Percentiles rank a stretch among this genome's conserved stretches.
phyloP scores from a whole-genome alignment of 1,140 invertebrate species.

The Drosophila tsacasi region DNA sequence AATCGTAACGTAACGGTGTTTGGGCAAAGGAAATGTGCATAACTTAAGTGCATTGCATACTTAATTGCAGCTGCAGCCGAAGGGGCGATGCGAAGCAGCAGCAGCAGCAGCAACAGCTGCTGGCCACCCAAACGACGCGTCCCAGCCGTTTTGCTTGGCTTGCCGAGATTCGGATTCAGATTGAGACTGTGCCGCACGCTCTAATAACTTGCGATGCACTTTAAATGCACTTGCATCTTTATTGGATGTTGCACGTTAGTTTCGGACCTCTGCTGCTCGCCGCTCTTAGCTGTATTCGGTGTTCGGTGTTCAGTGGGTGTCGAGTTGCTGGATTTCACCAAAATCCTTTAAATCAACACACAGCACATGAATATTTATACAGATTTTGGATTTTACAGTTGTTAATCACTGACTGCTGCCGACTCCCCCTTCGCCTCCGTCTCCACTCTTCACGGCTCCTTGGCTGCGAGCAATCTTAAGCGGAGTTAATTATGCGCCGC shows the following conservation, averaged over 20 bases:
- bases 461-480: constrained; percentile 76
- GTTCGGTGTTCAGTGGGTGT: constrained; percentile 16
- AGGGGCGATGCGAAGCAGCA: constrained; percentile 12
- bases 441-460: constrained; percentile 63
- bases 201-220: constrained; percentile 60
- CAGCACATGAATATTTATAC: constrained; percentile 43
- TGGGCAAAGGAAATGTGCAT: constrained; percentile 80
- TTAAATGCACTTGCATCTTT: constrained; percentile 64
- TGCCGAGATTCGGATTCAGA: constrained; percentile 50
- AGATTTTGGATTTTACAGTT: constrained; percentile 71
- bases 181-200: constrained; percentile 41
- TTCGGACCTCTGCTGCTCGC: constrained; percentile 57
- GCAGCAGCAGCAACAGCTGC: constrained; percentile 9
- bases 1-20: constrained; percentile 69
- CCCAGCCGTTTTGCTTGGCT: constrained; percentile 74
- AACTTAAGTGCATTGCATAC: constrained; percentile 78
- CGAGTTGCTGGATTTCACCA: constrained; percentile 65
- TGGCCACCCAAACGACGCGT: constrained; percentile 57
- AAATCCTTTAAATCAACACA: constrained; percentile 74
- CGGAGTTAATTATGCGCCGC: constrained; percentile 71
- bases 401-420: constrained; percentile 65
- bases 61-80: constrained; percentile 60
- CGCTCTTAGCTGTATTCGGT: constrained; percentile 8
- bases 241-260: constrained; percentile 73
- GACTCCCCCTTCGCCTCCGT: background rate